Conservation (phyloP, 2,113 vertebrate genomes). For the Lepus europaeus region DNA sequence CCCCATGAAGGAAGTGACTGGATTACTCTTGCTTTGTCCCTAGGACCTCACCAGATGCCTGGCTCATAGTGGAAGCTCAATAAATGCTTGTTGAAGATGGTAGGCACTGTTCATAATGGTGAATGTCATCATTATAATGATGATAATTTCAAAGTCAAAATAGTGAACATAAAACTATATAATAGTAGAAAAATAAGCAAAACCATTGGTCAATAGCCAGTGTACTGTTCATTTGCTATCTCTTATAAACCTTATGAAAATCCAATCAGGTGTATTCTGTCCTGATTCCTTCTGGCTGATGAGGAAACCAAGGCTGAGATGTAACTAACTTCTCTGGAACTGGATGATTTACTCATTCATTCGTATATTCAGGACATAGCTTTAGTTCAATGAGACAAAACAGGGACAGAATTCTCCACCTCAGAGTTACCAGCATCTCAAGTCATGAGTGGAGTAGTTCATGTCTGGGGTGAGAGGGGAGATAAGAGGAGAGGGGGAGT, state of each 20-base stretch:
- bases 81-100: not conserved
- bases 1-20: not conserved
- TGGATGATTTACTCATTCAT: not conserved
- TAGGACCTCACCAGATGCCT: not conserved
- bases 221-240: not conserved
- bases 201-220: not conserved
- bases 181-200: not conserved
- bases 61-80: not conserved
- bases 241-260: not conserved
- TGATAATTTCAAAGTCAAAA: not conserved
- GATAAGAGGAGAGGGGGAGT: not conserved
- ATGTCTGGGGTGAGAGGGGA: not conserved
- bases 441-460: not conserved
- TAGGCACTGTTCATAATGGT: not conserved
- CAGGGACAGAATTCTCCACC: not conserved
- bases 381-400: not conserved
- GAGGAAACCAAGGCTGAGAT: not conserved
- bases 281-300: not conserved
- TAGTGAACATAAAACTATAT: not conserved
- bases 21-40: not conserved
- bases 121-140: not conserved
- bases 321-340: not conserved
- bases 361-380: not conserved
- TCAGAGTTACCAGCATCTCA: not conserved
- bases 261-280: fast-evolving